A percentile compares a stretch with the other conserved stretches of the same genome.
phyloP scores from a whole-genome alignment of 1,140 invertebrate species.

The Nephila pilipes region DNA sequence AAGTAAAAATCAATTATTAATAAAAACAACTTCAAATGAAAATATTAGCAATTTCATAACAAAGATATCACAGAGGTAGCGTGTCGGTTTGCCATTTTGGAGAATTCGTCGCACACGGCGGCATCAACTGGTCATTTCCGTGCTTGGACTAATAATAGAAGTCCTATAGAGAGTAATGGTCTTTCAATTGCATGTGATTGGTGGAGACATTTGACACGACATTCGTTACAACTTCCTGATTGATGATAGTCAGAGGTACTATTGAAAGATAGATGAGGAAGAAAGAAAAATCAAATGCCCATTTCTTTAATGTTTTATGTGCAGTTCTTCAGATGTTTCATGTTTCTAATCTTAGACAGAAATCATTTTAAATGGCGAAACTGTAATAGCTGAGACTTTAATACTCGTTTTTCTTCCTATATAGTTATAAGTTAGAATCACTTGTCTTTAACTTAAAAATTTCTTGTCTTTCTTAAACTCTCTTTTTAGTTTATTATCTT shows the following conservation, averaged over 20 bases:
- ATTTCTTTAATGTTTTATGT: not conserved
- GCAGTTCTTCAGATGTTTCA: not conserved
- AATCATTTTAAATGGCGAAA: not conserved
- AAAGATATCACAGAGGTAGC: not conserved
- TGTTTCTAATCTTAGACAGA: not conserved
- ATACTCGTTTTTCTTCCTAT: too few species aligned
- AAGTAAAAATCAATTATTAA: too few species aligned
- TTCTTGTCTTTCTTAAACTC: too few species aligned
- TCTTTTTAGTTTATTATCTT: too few species aligned
- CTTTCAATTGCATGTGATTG: conserved; percentile 50
- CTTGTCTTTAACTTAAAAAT: too few species aligned
- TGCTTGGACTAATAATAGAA: conserved; percentile 13
- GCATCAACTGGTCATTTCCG: not conserved
- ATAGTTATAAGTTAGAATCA: too few species aligned
- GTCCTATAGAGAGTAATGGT: conserved; percentile 35
- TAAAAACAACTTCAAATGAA: not conserved
- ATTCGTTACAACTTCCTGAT: conserved; percentile 43
- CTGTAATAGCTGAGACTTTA: too few species aligned
- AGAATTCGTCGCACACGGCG: not conserved
- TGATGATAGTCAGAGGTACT: not conserved
- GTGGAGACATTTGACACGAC: conserved; percentile 40
- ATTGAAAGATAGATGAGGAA: not conserved
- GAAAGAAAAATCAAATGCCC: not conserved
- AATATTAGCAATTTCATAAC: not conserved
- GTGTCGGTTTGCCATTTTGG: not conserved